Base-by-base conservation (phyloP, 2,888 invertebrate species). In the Nesidiocoris tenuis region DNA sequence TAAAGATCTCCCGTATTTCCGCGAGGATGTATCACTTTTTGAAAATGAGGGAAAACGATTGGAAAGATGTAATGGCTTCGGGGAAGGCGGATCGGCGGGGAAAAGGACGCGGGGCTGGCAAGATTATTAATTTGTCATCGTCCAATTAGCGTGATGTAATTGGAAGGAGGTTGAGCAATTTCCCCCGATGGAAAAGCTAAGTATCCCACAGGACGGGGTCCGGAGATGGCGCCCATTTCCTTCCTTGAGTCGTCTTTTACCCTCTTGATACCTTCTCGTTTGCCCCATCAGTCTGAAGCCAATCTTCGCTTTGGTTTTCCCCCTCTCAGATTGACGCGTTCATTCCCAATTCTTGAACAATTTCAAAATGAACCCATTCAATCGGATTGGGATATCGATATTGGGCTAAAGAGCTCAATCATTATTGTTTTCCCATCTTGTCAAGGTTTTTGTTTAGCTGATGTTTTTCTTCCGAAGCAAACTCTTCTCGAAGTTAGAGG, bases 1-100 rank as follows among this genome's bases (percentile, higher is more conserved):
- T 67, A 67, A 67, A 67, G 39, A 39, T 39, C 39, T 39, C 67
- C 22, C 22, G 56, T 23, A 72, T 72, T 72, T 72, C 72, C 72
- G 17, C 23, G n/a, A 63, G 72, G 72, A 72, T 61, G 72, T 72
- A 72, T 72, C 72, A 72, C 39, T 72, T 72, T 72, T 72, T 72
- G 24, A 56, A 72, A 70, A 72, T 39, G 3, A 12, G 39, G 12
- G 39, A 39, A 39, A 39, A 39, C 39, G 39, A 39, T 39, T 39
- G 39, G 39, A 39, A 39, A 39, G 39, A 39, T 39, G 39, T 39
- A 39, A 39, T 39, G 39, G 39, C 39, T 39, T 39, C 12, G 39
- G 39, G 12, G 5, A 12, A 39, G n/a, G n/a, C n/a, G n/a, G n/a
- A n/a, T n/a, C n/a, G n/a, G n/a, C n/a, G n/a, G n/a, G 12, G 12